Conservation (phyloP, 1,140 invertebrate genomes). For the Helicorthomorpha holstii region DNA sequence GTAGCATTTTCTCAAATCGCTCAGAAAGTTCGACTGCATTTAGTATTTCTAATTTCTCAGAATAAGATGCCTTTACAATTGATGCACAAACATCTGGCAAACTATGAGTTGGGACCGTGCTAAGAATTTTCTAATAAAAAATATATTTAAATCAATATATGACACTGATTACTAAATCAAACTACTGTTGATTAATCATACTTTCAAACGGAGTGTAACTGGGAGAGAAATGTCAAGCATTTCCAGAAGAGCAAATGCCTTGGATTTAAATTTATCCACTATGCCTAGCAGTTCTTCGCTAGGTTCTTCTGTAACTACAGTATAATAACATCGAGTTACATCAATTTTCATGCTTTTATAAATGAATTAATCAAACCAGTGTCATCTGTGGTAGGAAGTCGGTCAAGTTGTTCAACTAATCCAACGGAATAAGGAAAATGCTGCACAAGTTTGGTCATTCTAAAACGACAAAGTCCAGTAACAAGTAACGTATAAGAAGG, state of each 20-base stretch:
- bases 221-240: slow-evolving; percentile 31
- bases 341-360: neutral
- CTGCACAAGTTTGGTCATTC: slow-evolving; percentile 28
- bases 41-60: slow-evolving; percentile 31
- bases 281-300: slow-evolving; percentile 16
- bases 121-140: slow-evolving; percentile 25
- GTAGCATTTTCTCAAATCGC: slow-evolving; percentile 30
- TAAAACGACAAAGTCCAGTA: slow-evolving; percentile 33
- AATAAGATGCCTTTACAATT: slow-evolving; percentile 29
- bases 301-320: neutral
- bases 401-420: slow-evolving; percentile 31
- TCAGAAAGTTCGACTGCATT: slow-evolving; percentile 32
- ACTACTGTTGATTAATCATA: slow-evolving; percentile 8
- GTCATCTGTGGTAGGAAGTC: slow-evolving; percentile 18
- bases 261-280: slow-evolving; percentile 28
- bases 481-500: slow-evolving; percentile 34
- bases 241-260: slow-evolving; percentile 27
- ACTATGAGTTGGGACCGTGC: slow-evolving; percentile 27
- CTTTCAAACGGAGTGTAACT: slow-evolving; percentile 29
- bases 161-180: neutral
- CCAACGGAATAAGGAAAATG: slow-evolving; percentile 33
- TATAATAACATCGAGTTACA: neutral
- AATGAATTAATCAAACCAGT: slow-evolving; percentile 10
- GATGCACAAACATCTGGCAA: slow-evolving; percentile 31
- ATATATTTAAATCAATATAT: neutral